phyloP scores from a whole-genome alignment of 2,888 invertebrate genomes.

The Lycophotia porphyrea region DNA sequence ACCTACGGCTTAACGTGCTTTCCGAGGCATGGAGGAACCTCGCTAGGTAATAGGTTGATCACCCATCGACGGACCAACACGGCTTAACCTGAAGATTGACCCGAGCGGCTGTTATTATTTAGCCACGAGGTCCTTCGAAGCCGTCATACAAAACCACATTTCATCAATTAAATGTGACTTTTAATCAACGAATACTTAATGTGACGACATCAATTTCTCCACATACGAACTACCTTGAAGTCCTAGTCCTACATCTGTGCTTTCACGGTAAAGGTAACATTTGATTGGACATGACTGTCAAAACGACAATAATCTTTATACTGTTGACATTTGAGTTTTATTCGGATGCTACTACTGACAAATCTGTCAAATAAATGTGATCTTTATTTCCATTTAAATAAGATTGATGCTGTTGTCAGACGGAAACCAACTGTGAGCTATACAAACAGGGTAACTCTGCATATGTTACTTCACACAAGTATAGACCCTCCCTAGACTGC shows the following conservation, averaged over 20 bases:
- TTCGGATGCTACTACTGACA: not conserved
- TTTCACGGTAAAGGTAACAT: not conserved
- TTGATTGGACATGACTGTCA: not conserved
- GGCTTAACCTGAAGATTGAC: too few species aligned
- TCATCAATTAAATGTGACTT: too few species aligned
- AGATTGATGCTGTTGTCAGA: not conserved
- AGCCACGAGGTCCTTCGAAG: too few species aligned
- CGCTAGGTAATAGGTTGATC: too few species aligned
- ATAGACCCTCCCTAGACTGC: not conserved
- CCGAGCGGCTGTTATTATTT: too few species aligned
- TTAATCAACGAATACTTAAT: too few species aligned
- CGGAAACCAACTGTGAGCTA: not conserved
- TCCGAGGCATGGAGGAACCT: too few species aligned
- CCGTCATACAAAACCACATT: too few species aligned
- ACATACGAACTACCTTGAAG: not conserved
- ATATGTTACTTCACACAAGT: not conserved
- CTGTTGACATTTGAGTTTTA: not conserved
- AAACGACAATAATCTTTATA: not conserved
- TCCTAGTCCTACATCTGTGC: not conserved
- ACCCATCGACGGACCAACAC: too few species aligned
- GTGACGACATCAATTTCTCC: not conserved
- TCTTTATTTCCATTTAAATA: not conserved
- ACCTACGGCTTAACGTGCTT: too few species aligned
- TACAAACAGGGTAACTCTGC: not conserved
- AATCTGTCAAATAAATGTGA: not conserved